Percentiles rank a stretch among this genome's conserved stretches.
Evolutionary conservation across 2,797 vertebrate genomes (phyloP).

Genomic region (Anolis apletophallus): DNA sequence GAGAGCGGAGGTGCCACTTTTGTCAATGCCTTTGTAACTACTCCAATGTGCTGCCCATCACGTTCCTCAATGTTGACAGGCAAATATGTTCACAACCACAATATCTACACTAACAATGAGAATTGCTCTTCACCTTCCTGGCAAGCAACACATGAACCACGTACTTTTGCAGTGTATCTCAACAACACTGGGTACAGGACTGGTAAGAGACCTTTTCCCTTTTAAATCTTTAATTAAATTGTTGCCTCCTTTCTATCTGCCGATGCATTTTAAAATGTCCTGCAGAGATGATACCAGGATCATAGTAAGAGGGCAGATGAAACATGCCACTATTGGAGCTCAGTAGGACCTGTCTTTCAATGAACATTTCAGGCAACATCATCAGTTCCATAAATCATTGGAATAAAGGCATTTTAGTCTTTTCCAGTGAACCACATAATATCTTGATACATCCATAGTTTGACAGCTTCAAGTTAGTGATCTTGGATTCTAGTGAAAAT

Average conservation of each 20-base stretch:
- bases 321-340: background rate
- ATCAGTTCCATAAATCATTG: no score
- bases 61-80: conserved; percentile 98
- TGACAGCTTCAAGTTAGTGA: no score
- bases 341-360: no score
- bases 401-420: no score
- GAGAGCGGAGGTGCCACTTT: conserved; percentile 92
- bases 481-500: no score
- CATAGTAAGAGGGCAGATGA: no score
- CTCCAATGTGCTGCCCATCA: conserved; percentile 98
- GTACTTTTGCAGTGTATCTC: conserved; percentile 96
- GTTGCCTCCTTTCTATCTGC: background rate
- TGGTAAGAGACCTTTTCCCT: conserved; percentile 79
- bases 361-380: no score
- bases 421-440: no score
- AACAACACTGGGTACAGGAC: conserved; percentile 99
- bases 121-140: conserved; percentile 98
- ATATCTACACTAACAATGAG: conserved; percentile 98
- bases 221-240: background rate
- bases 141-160: conserved; percentile 95
- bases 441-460: no score
- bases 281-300: background rate
- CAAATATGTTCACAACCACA: conserved; percentile 99
- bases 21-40: conserved; percentile 96
- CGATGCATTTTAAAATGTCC: background rate